Conservation (phyloP, 2,113 vertebrate species). For the Spheniscus mendiculus region DNA sequence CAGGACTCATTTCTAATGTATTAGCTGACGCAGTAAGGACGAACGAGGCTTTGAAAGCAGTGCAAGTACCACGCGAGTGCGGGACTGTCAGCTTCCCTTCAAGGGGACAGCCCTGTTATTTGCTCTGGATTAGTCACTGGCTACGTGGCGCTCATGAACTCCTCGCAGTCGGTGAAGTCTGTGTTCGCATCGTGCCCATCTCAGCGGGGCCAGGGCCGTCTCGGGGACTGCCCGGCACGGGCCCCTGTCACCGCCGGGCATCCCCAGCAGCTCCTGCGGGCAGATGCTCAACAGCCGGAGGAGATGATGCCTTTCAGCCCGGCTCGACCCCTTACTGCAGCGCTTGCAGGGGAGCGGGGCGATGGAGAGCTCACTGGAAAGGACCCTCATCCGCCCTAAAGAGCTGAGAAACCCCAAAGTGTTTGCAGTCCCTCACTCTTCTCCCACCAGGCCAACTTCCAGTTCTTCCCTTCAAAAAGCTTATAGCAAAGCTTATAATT, state of each 20-base stretch:
- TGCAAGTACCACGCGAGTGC: fast-evolving
- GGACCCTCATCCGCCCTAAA: background rate
- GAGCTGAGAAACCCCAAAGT: background rate
- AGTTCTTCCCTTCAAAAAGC: background rate
- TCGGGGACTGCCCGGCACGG: fast-evolving
- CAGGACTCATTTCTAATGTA: fast-evolving
- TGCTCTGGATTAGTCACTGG: background rate
- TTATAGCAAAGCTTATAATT: background rate
- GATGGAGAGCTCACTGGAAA: background rate
- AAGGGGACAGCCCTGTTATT: background rate
- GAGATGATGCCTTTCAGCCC: background rate
- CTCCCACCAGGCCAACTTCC: background rate
- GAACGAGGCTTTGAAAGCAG: background rate
- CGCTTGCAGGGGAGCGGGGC: background rate
- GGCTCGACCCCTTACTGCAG: fast-evolving
- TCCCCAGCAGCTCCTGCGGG: fast-evolving
- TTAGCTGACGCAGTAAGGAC: fast-evolving
- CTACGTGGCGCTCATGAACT: fast-evolving
- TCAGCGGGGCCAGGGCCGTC: fast-evolving
- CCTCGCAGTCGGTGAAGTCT: fast-evolving
- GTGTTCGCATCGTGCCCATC: fast-evolving
- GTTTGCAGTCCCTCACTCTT: background rate
- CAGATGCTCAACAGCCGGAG: background rate
- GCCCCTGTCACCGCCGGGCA: fast-evolving
- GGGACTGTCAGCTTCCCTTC: background rate